Percentiles rank a stretch among this genome's conserved stretches.
Evolutionary conservation across 2,797 vertebrate genomes (phyloP).

Genomic region (Melanotaenia nigrans): DNA sequence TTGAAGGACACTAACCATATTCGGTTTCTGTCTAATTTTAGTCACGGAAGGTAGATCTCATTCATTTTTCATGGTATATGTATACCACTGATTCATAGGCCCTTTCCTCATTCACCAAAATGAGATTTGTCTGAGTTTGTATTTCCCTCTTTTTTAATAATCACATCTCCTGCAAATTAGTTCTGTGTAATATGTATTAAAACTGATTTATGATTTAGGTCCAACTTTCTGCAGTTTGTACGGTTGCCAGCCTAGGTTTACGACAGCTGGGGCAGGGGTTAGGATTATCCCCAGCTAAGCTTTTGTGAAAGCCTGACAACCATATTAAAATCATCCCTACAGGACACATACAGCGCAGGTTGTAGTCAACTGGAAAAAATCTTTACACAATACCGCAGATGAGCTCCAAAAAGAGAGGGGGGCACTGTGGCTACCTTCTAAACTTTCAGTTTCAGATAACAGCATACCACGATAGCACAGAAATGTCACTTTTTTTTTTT

Average conservation of each 20-base stretch:
- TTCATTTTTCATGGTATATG: slow-evolving; percentile 79
- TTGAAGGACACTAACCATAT: slow-evolving; percentile 76
- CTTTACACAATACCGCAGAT: neutral
- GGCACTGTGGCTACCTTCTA: slow-evolving; percentile 1
- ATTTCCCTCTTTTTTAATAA: slow-evolving; percentile 19
- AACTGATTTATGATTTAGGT: slow-evolving; percentile 9
- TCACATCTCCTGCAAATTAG: slow-evolving; percentile 41
- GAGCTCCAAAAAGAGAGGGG: neutral
- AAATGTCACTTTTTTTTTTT: slow-evolving; percentile 5
- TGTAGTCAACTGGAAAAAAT: slow-evolving; percentile 10
- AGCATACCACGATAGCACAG: neutral
- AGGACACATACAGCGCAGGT: slow-evolving; percentile 2
- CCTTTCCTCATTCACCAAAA: slow-evolving; percentile 46
- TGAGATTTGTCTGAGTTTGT: slow-evolving; percentile 37
- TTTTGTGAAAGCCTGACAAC: slow-evolving; percentile 29
- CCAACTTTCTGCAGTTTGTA: slow-evolving; percentile 13
- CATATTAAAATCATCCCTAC: slow-evolving; percentile 21
- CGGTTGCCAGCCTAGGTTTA: slow-evolving; percentile 5
- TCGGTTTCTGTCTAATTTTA: slow-evolving; percentile 79
- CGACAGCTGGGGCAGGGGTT: slow-evolving; percentile 21
- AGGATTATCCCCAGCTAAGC: slow-evolving; percentile 32
- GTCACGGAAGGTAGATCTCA: slow-evolving; percentile 72
- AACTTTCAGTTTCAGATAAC: slow-evolving; percentile 15
- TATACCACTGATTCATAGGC: slow-evolving; percentile 57
- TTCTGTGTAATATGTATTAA: slow-evolving; percentile 18